These are phyloP conservation scores for Heliothis subflexa DNA, from an alignment of 1,140 invertebrate genomes.

Conservation along the genomic window DNA sequence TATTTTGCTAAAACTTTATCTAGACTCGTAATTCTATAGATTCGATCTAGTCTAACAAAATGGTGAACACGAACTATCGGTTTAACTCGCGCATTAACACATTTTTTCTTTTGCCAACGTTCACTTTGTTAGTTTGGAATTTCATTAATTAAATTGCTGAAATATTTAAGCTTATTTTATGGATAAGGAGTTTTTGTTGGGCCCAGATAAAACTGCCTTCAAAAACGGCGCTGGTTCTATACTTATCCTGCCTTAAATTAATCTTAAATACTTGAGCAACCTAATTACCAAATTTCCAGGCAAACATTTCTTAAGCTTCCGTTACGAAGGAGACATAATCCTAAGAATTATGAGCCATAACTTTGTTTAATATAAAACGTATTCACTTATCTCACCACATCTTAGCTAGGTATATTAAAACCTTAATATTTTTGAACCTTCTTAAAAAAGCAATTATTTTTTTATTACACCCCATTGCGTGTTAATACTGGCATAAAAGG, in stretches of 20 bases:
- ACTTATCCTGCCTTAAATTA: neutral
- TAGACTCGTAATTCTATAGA: no score
- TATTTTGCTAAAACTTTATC: no score
- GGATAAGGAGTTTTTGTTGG: no score
- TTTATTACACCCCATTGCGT: slow-evolving; percentile 37
- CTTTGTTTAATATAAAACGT: slow-evolving; percentile 41
- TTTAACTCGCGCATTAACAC: no score
- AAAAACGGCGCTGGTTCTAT: neutral
- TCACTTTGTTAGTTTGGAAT: no score
- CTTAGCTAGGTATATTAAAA: slow-evolving; percentile 28
- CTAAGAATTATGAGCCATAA: slow-evolving; percentile 38
- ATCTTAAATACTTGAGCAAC: slow-evolving; percentile 1
- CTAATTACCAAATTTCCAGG: slow-evolving; percentile 14
- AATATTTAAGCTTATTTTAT: no score
- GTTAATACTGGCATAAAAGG: slow-evolving; percentile 36
- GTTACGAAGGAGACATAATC: slow-evolving; percentile 24
- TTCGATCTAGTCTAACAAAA: no score
- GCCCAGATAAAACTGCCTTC: neutral
- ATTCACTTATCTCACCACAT: slow-evolving; percentile 36
- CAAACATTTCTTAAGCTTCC: slow-evolving; percentile 10
- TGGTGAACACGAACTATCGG: no score
- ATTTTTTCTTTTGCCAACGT: no score
- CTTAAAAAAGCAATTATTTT: slow-evolving; percentile 38
- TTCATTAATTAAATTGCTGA: no score
- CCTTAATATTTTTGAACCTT: slow-evolving; percentile 23